Evolutionary conservation across 1,140 invertebrate genomes (phyloP), one percentile per base, ranked within the genome.

Genomic region (Proales similis): DNA sequence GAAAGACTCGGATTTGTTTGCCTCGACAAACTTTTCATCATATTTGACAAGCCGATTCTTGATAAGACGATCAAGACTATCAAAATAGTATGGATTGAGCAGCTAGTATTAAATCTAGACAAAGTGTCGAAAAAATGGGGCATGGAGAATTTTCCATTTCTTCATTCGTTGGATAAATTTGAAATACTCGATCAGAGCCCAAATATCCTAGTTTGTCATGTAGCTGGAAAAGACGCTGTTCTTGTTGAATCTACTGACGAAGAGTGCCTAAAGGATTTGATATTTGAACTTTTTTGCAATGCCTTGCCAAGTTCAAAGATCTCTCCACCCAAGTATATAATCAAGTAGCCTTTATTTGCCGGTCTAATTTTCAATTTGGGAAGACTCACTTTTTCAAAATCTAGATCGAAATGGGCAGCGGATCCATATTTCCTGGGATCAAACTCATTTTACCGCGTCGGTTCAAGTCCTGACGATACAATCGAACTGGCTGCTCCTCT

Each of bases 391-490:
- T 17, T 38, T 29, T 2, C 19, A 33, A 12, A 33, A 20, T 49
- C 22, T 17, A 57, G 51, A 26, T 57, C 51, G 19, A 39, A 17
- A 20, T 57, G 51, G 51, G 14, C 7, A 17, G 6, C 17, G 4
- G 36, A 57, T 14, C 20, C 39, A 17, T 57, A 14, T 42, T 19
- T 42, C 19, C 3, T 19, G 12, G 51, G 51, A 11, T 57, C 51
- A 12, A 42, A 57, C n/a, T 30, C 36, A 19, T 57, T 20, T 17
- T 14, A 42, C 11, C 39, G 45, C 17, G 45, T 27, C 12, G 71
- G 72, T 22, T 57, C 51, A 1, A 42, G 26, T n/a, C 2, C 45
- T 29, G 29, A 24, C 30, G 51, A 57, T 43, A 42, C 45, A n/a
- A 57, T 29, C 29, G 51, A 24, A 32, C 20, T 57, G 20, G 33